Evolutionary conservation across 2,113 vertebrate species (phyloP), one percentile per base, ranked within the genome.

Genomic region (Acanthochromis polyacanthus): DNA sequence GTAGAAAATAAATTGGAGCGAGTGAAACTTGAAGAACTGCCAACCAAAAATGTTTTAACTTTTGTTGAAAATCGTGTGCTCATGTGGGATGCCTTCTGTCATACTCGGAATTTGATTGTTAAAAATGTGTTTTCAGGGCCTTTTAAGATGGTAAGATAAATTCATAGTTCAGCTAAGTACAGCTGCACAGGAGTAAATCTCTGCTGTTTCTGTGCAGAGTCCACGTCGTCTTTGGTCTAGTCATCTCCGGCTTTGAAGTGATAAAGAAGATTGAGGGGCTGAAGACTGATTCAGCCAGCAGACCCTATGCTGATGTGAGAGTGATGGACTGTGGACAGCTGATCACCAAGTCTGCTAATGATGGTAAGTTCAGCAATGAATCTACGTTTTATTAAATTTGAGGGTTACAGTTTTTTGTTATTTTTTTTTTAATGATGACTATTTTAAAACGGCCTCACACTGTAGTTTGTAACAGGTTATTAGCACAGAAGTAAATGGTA

Each of bases 161-260:
- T 10, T 11, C n/a, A n/a, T 20, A 20, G 17, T 50, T 50, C n/a
- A 19, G 48, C 6, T 9, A 17, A 17, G n/a, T 51, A 1, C 2
- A 7, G n/a, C 20, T 51, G 8, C 8, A 50, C 9, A 51, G 48
- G 48, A 19, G 9, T 20, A n/a, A 1, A 55, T 70, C 4, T 20
- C 15, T 64, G 61, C 40, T 71, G 3, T 2, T 15, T 90, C 86
- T 58, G 62, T 77, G 43, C 92, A 99, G 98, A 2, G 97, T 99
- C 10, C 98, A 99, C n/a, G 98, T 99, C 69, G 98, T 99, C 72
- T 99, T 99, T 78, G 98, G 98, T 69, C 86, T 97, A 63, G 96
- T 99, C 86, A 99, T 99, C 93, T 98, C 98, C 9, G 98, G 98
- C 17, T 99, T 99, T 91, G 98, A 99, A 91, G 96, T 98, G 55